Conservation (phyloP, 2,113 vertebrate genomes). For the Urocolius indicus region DNA sequence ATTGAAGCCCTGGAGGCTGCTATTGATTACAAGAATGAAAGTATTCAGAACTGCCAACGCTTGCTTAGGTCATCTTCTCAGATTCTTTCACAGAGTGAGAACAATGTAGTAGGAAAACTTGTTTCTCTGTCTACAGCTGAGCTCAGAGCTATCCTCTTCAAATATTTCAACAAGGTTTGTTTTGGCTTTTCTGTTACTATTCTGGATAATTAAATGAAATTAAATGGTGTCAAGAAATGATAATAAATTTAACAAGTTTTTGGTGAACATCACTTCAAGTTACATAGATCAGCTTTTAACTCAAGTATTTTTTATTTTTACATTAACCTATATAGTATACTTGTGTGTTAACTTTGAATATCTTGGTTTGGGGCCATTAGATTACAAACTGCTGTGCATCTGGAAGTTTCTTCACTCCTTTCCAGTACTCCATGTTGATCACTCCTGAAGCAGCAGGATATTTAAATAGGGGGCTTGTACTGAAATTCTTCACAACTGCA, state of each 20-base stretch:
- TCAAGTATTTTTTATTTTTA: neutral
- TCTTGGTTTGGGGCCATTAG: neutral
- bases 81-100: constrained; percentile 73
- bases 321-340: neutral
- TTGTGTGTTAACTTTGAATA: neutral
- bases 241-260: neutral
- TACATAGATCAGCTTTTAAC: neutral
- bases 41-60: constrained; percentile 80
- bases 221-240: neutral
- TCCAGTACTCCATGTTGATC: neutral
- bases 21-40: constrained; percentile 86
- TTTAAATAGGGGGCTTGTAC: neutral
- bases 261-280: neutral
- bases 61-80: constrained; percentile 76
- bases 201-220: neutral
- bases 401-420: neutral
- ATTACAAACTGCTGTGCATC: neutral
- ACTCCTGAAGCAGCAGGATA: neutral
- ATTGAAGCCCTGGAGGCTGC: constrained; percentile 89
- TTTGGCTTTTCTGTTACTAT: neutral
- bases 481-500: neutral
- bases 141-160: constrained; percentile 83
- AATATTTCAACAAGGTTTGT: constrained; percentile 92
- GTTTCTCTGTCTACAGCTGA: constrained; percentile 79
- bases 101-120: constrained; percentile 81